A percentile compares a stretch with the other conserved stretches of the same genome.
phyloP scores from a whole-genome alignment of 2,113 vertebrate species.

The Leptobrachium leishanense region DNA sequence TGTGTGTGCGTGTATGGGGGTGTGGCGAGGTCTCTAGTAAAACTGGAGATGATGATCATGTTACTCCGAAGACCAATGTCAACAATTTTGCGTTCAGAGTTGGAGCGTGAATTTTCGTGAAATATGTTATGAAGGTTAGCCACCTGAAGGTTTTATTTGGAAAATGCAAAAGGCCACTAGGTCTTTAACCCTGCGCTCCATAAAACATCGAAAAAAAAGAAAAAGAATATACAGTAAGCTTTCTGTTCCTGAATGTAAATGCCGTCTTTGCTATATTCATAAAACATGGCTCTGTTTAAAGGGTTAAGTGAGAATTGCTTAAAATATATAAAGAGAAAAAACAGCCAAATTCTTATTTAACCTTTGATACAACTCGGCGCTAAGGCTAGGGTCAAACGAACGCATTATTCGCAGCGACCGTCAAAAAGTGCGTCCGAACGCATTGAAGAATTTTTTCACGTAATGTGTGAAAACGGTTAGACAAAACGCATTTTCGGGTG shows the following conservation, averaged over 20 bases:
- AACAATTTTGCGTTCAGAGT: neutral
- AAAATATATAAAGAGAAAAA: neutral
- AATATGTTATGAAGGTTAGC: neutral
- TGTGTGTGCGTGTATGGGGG: neutral
- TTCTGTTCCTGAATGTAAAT: neutral
- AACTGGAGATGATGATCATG: too few relatives aligned
- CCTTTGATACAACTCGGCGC: neutral
- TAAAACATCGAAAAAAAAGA: too few relatives aligned
- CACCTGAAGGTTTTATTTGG: neutral
- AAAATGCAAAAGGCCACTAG: neutral
- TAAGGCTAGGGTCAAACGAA: neutral
- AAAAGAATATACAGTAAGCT: too few relatives aligned
- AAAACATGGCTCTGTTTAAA: neutral
- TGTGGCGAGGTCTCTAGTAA: neutral
- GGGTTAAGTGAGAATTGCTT: neutral
- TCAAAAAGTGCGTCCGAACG: too few relatives aligned
- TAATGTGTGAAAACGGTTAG: too few relatives aligned
- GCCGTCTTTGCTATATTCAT: neutral
- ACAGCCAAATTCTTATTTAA: slow-evolving; percentile 9
- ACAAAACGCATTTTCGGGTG: neutral
- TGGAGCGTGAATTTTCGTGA: neutral
- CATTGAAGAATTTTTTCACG: too few relatives aligned
- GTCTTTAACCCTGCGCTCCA: neutral
- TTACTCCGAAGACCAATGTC: neutral
- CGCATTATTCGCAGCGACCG: too few relatives aligned